These are phyloP conservation scores for Empidonax alnorum DNA, from an alignment of 2,113 vertebrate genomes.

Conservation along the genomic window DNA sequence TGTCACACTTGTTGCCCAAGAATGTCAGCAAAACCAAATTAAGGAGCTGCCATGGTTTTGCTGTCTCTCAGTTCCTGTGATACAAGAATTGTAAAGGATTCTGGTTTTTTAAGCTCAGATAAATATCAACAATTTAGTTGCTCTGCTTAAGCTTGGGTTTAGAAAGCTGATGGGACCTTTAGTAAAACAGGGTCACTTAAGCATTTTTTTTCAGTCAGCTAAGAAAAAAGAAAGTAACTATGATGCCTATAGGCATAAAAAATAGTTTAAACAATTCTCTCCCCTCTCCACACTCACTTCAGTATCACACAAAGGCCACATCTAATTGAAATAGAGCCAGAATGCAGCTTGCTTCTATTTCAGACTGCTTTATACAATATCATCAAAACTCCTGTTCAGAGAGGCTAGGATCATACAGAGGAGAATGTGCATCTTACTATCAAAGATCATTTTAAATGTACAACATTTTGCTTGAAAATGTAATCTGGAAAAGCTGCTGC, in stretches of 20 bases:
- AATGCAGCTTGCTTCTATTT: neutral
- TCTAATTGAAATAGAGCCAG: neutral
- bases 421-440: neutral
- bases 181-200: neutral
- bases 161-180: neutral
- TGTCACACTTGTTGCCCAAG: accelerated
- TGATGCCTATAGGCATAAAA: neutral
- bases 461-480: neutral
- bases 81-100: neutral
- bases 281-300: neutral
- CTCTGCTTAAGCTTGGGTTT: neutral
- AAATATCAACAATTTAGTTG: neutral
- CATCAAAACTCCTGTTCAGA: neutral
- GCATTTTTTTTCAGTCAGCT: neutral
- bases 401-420: neutral
- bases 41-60: neutral
- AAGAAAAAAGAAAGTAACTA: neutral
- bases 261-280: neutral
- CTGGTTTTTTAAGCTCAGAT: neutral
- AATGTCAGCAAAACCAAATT: neutral
- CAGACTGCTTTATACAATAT: neutral
- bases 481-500: neutral
- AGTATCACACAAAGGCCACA: neutral
- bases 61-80: neutral
- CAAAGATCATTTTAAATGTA: neutral